A percentile compares a stretch with the other conserved stretches of the same genome.
These are phyloP conservation scores for Sebastes itinus DNA, from an alignment of 2,797 vertebrate genomes.

Conservation along the genomic window DNA sequence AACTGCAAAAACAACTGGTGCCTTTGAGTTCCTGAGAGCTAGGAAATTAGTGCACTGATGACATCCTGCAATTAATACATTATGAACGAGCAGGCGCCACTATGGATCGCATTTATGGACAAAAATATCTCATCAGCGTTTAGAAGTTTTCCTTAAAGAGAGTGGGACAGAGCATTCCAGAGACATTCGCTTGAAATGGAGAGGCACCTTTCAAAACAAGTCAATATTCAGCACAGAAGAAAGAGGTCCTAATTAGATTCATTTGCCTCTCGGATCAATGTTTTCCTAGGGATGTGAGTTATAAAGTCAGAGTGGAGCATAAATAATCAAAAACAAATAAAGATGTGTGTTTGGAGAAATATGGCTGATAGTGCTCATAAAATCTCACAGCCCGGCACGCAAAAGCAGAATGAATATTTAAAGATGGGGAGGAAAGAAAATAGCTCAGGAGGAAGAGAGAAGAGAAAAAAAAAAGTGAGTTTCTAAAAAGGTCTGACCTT, in stretches of 20 bases:
- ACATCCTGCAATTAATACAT: constrained; percentile 79
- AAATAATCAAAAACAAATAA: constrained; percentile 88
- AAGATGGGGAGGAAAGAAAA: constrained; percentile 83
- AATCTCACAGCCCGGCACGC: constrained; percentile 72
- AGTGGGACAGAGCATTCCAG: constrained; percentile 75
- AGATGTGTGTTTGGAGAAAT: constrained; percentile 86
- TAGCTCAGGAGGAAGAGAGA: constrained; percentile 43
- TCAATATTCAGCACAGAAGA: constrained; percentile 84
- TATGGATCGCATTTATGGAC: constrained; percentile 73
- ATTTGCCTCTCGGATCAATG: constrained; percentile 86
- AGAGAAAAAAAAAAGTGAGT: constrained; percentile 61
- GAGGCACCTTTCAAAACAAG: constrained; percentile 86
- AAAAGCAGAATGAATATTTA: constrained; percentile 87
- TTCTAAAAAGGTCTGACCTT: constrained; percentile 86
- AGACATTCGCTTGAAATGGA: constrained; percentile 82
- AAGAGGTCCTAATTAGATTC: constrained; percentile 86
- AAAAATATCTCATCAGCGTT: constrained; percentile 81
- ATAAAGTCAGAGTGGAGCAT: constrained; percentile 84
- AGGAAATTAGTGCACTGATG: constrained; percentile 63
- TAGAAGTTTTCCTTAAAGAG: constrained; percentile 79
- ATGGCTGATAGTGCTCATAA: constrained; percentile 83
- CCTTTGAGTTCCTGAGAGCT: constrained; percentile 53
- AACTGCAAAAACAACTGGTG: constrained; percentile 55
- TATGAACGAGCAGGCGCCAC: constrained; percentile 67
- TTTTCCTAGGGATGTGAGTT: constrained; percentile 84